Conservation (phyloP, 2,113 vertebrate genomes). For the Hylia prasina region DNA sequence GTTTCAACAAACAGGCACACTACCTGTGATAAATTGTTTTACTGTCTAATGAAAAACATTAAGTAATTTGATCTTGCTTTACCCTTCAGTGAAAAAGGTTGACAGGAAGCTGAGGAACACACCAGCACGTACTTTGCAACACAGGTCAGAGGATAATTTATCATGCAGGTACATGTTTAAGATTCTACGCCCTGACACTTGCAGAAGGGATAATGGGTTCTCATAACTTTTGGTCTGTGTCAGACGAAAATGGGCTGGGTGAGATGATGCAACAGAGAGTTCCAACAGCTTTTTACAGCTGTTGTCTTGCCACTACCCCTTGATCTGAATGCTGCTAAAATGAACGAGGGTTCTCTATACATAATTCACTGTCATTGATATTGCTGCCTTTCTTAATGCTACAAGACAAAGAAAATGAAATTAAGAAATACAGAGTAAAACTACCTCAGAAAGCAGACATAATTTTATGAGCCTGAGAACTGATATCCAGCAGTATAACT, state of each 20-base stretch:
- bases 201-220: background rate
- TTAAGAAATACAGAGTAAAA: background rate
- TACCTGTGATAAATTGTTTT: background rate
- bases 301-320: background rate
- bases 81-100: background rate
- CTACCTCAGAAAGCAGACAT: background rate
- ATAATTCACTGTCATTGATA: background rate
- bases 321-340: background rate
- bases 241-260: background rate
- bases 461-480: background rate
- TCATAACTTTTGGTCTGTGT: background rate
- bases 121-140: background rate
- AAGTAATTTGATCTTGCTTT: background rate
- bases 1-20: background rate
- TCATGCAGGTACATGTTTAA: background rate
- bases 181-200: background rate
- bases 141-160: background rate
- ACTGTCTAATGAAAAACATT: background rate
- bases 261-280: background rate
- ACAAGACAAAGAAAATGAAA: background rate
- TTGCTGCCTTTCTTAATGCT: background rate
- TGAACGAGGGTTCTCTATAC: background rate
- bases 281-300: background rate
- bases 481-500: background rate
- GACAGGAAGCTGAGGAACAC: background rate